phyloP scores from a whole-genome alignment of 1,140 invertebrate species.

The Idris sp. region DNA sequence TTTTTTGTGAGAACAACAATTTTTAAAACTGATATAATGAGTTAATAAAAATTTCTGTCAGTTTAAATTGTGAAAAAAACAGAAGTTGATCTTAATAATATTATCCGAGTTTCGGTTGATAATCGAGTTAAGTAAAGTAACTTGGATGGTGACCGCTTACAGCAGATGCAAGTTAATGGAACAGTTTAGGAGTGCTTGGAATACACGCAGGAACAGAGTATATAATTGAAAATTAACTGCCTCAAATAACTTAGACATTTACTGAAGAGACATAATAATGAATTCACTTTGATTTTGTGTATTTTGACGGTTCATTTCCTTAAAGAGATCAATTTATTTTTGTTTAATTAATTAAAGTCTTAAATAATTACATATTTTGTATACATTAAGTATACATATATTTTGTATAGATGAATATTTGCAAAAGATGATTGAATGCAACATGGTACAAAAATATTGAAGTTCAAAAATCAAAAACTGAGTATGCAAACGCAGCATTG shows the following conservation, averaged over 20 bases:
- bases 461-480: conserved; percentile 13
- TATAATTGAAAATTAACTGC: conserved; percentile 28
- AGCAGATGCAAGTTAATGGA: conserved; percentile 46
- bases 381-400: no score
- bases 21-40: no score
- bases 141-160: conserved; percentile 32
- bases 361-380: conserved; percentile 16
- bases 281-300: not conserved
- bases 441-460: conserved; percentile 9
- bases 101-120: conserved; percentile 26
- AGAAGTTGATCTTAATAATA: conserved; percentile 16
- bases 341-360: no score
- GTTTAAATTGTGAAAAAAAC: no score
- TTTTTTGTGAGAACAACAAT: no score
- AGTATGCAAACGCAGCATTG: conserved; percentile 9
- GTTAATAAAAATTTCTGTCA: no score
- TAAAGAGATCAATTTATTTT: no score
- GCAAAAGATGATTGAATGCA: conserved; percentile 12
- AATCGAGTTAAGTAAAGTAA: conserved; percentile 43
- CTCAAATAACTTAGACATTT: conserved; percentile 10
- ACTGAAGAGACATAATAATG: not conserved
- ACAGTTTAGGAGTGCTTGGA: conserved; percentile 26
- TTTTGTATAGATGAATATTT: conserved; percentile 4
- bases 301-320: not conserved
- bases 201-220: not conserved